These are phyloP conservation scores for Esox niger DNA, from an alignment of 2,113 vertebrate genomes.

Conservation along the genomic window DNA sequence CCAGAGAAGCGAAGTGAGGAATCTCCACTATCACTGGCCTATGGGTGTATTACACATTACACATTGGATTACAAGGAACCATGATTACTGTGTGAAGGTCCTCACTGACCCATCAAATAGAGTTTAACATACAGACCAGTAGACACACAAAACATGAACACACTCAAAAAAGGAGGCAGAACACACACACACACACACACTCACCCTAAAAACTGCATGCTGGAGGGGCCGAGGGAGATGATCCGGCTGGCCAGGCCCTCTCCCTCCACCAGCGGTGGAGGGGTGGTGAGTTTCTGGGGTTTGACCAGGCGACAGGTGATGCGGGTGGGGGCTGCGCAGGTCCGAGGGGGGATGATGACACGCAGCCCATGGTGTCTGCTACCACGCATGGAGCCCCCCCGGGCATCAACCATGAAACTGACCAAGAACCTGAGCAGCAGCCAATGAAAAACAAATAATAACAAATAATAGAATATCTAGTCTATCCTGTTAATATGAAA, in stretches of 20 bases:
- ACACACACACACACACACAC: too few relatives aligned
- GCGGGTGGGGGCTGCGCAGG: slow-evolving; percentile 88
- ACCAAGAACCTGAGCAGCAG: slow-evolving; percentile 78
- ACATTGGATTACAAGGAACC: background rate
- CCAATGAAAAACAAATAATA: background rate
- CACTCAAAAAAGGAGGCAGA: background rate
- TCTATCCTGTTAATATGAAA: background rate
- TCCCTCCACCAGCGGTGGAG: slow-evolving; percentile 88
- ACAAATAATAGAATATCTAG: background rate
- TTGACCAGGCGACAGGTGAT: slow-evolving; percentile 97
- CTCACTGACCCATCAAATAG: too few relatives aligned
- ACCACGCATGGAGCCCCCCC: slow-evolving; percentile 93
- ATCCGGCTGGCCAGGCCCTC: slow-evolving; percentile 91
- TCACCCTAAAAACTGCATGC: slow-evolving; percentile 93
- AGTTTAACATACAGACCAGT: background rate
- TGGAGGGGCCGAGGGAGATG: slow-evolving; percentile 88
- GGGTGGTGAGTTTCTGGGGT: slow-evolving; percentile 87
- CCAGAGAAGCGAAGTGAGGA: slow-evolving; percentile 89
- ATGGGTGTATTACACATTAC: background rate
- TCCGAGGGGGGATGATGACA: slow-evolving; percentile 88
- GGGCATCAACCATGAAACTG: slow-evolving; percentile 97
- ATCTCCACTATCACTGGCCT: slow-evolving; percentile 97
- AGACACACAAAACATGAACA: background rate
- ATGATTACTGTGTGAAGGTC: too few relatives aligned
- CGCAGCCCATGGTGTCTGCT: slow-evolving; percentile 91